Conservation (phyloP, 2,888 invertebrate genomes). For the Malacosoma neustria region DNA sequence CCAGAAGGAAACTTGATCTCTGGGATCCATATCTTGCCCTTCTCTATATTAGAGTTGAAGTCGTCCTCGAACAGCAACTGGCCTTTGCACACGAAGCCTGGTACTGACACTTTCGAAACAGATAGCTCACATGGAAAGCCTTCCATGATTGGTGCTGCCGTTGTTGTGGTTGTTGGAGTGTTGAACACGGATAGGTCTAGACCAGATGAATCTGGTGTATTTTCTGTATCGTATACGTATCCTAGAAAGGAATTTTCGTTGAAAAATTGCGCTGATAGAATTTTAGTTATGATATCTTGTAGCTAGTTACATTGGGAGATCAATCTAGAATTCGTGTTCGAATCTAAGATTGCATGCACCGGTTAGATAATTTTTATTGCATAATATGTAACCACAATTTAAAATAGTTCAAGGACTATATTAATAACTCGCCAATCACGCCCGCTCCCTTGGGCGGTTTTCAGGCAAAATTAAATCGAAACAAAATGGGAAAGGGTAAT, state of each 20-base stretch:
- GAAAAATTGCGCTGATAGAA: no score
- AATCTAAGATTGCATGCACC: no score
- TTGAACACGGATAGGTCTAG: slow-evolving; percentile 1
- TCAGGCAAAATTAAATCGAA: no score
- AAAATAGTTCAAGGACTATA: no score
- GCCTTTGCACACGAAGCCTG: slow-evolving; percentile 66
- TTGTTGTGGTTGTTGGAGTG: slow-evolving; percentile 3
- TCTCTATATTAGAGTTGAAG: slow-evolving; percentile 57
- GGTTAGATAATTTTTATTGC: no score
- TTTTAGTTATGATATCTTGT: no score
- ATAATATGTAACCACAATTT: no score
- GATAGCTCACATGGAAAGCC: slow-evolving; percentile 47
- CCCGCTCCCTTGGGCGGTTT: no score
- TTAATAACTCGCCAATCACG: no score
- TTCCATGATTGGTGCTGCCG: slow-evolving; percentile 11
- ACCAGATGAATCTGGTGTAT: slow-evolving; percentile 20
- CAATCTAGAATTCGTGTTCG: no score
- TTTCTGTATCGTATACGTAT: slow-evolving; percentile 47
- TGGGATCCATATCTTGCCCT: slow-evolving; percentile 70
- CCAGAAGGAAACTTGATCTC: slow-evolving; percentile 74
- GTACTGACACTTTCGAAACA: slow-evolving; percentile 36
- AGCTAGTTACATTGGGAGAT: no score
- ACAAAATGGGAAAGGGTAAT: no score
- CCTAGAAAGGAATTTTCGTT: slow-evolving; percentile 22
- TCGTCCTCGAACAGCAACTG: slow-evolving; percentile 78